Evolutionary conservation across 2,797 vertebrate genomes (phyloP).

Genomic region (Acanthurus leucopareius): DNA sequence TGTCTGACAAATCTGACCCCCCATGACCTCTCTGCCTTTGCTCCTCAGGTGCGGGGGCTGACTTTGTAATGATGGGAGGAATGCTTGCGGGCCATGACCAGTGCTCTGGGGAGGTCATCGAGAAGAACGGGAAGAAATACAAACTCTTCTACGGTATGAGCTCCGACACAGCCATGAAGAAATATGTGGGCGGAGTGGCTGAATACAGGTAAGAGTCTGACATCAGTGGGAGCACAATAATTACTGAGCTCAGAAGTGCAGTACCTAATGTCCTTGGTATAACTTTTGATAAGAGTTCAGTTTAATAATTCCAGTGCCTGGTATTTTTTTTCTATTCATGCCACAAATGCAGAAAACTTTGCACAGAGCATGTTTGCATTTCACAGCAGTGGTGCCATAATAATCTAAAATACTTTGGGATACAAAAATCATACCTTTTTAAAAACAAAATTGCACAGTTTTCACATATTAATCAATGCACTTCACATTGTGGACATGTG

Average conservation of each 20-base stretch:
- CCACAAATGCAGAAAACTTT: neutral
- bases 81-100: slow-evolving; percentile 98
- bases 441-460: too few species aligned
- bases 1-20: neutral
- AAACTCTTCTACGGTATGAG: slow-evolving; percentile 99
- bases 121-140: slow-evolving; percentile 95
- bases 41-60: slow-evolving; percentile 92
- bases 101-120: slow-evolving; percentile 93
- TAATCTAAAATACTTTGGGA: too few species aligned
- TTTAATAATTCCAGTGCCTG: neutral
- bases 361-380: neutral
- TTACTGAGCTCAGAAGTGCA: neutral
- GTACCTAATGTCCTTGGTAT: neutral
- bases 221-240: neutral
- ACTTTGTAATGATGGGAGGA: slow-evolving; percentile 99
- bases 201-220: slow-evolving; percentile 92
- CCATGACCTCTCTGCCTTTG: neutral
- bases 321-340: neutral
- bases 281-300: neutral
- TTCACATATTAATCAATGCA: too few species aligned
- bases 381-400: neutral
- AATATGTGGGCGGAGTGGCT: slow-evolving; percentile 94
- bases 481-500: too few species aligned
- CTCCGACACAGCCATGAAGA: slow-evolving; percentile 98
- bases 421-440: too few species aligned